These are phyloP conservation scores for Scyliorhinus canicula DNA, from an alignment of 2,797 vertebrate genomes.

Conservation along the genomic window DNA sequence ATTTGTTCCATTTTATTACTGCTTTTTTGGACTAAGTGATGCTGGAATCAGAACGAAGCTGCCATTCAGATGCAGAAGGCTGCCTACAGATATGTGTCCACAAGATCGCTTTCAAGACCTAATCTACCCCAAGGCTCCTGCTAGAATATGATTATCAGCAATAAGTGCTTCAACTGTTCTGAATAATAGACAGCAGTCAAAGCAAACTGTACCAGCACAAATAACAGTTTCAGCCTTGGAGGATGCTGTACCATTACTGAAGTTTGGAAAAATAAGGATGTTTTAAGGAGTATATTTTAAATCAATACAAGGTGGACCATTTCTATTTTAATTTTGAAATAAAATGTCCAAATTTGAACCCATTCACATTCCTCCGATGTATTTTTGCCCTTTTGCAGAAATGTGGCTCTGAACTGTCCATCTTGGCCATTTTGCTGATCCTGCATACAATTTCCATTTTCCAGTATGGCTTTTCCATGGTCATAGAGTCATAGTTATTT, in stretches of 20 bases:
- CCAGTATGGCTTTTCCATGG: too few relatives aligned
- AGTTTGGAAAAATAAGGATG: slow-evolving; percentile 57
- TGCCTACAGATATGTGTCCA: slow-evolving; percentile 65
- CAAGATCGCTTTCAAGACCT: slow-evolving; percentile 70
- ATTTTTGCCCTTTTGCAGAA: neutral
- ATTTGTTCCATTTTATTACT: slow-evolving; percentile 85
- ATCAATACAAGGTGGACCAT: neutral
- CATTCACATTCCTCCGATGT: neutral
- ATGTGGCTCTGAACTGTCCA: neutral
- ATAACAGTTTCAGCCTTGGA: slow-evolving; percentile 63
- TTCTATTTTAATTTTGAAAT: neutral
- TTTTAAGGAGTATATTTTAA: neutral
- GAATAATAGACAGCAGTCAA: slow-evolving; percentile 82
- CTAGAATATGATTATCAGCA: slow-evolving; percentile 89
- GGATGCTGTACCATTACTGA: slow-evolving; percentile 42
- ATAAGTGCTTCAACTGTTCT: slow-evolving; percentile 80
- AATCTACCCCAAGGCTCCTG: slow-evolving; percentile 65
- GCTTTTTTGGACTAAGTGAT: slow-evolving; percentile 74
- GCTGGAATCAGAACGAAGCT: slow-evolving; percentile 73
- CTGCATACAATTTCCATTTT: neutral
- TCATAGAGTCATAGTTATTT: too few relatives aligned
- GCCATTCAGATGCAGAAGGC: slow-evolving; percentile 69
- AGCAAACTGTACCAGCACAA: slow-evolving; percentile 80
- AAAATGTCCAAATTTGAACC: neutral
- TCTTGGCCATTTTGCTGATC: neutral